These are phyloP conservation scores for Xylocampa areola DNA, from an alignment of 2,888 invertebrate species.

Conservation along the genomic window DNA sequence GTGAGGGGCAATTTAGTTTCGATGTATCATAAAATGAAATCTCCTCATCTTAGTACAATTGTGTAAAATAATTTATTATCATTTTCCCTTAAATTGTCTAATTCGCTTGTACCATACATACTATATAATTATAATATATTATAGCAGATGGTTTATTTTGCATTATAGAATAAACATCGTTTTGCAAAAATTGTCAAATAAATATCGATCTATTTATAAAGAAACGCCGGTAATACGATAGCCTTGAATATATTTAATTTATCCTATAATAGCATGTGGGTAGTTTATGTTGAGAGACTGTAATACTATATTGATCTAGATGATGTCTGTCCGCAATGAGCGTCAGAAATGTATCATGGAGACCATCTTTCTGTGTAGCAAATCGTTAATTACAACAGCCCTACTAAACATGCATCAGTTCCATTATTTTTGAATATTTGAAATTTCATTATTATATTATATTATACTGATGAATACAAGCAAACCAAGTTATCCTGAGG, in stretches of 20 bases:
- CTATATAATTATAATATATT: too few species aligned
- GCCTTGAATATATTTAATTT: conserved; percentile 56
- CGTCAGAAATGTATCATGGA: not conserved
- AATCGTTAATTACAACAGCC: too few species aligned
- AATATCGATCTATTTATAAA: conserved; percentile 58
- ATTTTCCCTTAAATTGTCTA: conserved; percentile 13
- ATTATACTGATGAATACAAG: too few species aligned
- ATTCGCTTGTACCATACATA: conserved; percentile 13
- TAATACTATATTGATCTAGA: conserved; percentile 12
- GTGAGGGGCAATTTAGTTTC: conserved; percentile 44
- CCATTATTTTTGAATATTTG: too few species aligned
- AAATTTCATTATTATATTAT: too few species aligned
- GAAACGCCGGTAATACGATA: conserved; percentile 47
- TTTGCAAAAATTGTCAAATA: conserved; percentile 48
- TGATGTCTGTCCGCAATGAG: conserved; percentile 24
- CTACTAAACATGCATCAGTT: too few species aligned
- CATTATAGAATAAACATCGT: conserved; percentile 55
- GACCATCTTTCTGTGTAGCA: too few species aligned
- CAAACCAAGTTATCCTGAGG: too few species aligned
- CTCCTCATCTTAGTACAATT: conserved; percentile 46
- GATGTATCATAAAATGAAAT: conserved; percentile 47
- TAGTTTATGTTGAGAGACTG: conserved; percentile 41
- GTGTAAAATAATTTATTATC: conserved; percentile 13
- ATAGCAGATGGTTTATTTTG: conserved; percentile 37
- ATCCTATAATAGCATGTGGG: conserved; percentile 55